These are phyloP conservation scores for Ceratina japonica DNA, from an alignment of 1,140 invertebrate genomes.

Conservation along the genomic window DNA sequence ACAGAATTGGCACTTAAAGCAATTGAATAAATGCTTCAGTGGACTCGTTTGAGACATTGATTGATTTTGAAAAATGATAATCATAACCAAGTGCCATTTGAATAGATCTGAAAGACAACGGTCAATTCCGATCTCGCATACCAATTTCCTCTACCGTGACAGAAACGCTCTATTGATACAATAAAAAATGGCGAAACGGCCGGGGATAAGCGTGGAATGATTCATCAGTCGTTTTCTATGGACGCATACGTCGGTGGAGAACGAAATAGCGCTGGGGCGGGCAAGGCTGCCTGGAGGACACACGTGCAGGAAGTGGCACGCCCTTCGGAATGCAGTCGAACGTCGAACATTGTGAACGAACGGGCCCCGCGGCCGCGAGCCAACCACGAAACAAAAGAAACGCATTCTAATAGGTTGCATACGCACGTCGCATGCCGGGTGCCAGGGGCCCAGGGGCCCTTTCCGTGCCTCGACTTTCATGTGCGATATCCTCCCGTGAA, in stretches of 20 bases:
- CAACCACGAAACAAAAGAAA: conserved; percentile 61
- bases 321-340: conserved; percentile 65
- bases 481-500: conserved; percentile 14
- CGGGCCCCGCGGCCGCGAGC: conserved; percentile 22
- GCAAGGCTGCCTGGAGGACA: conserved; percentile 71
- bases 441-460: conserved; percentile 4
- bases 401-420: conserved; percentile 60
- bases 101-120: too few relatives aligned
- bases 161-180: neutral
- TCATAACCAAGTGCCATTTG: too few relatives aligned
- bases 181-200: neutral
- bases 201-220: conserved; percentile 17
- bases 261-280: conserved; percentile 34
- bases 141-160: conserved; percentile 1
- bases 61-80: too few relatives aligned
- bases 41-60: too few relatives aligned
- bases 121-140: neutral
- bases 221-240: conserved; percentile 29
- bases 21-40: too few relatives aligned
- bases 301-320: conserved; percentile 68
- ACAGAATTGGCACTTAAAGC: too few relatives aligned
- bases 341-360: conserved; percentile 51
- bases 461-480: conserved; percentile 32
- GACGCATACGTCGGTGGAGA: conserved; percentile 9
- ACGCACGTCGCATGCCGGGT: conserved; percentile 27